These are phyloP conservation scores for Rhipidura dahli DNA, from an alignment of 2,113 vertebrate genomes.

Conservation along the genomic window DNA sequence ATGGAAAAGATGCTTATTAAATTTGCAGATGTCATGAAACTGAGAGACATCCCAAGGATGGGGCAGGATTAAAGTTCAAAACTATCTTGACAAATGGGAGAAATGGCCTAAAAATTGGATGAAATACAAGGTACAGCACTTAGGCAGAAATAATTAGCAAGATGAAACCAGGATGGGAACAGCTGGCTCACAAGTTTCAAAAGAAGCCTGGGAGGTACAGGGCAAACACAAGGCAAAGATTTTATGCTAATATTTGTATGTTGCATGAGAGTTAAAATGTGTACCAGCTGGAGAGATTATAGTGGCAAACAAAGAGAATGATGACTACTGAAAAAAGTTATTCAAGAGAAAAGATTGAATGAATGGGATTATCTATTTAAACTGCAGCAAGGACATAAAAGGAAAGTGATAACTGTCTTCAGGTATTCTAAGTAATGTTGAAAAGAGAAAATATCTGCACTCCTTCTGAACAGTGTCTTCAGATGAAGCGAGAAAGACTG, in stretches of 20 bases:
- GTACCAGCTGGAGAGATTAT: not conserved
- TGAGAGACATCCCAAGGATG: not conserved
- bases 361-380: not conserved
- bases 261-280: not conserved
- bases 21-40: conserved; percentile 15
- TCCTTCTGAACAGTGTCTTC: not conserved
- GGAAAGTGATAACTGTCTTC: not conserved
- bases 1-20: conserved; percentile 12
- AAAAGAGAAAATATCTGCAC: not conserved
- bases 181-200: not conserved
- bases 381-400: not conserved
- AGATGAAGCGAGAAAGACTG: not conserved
- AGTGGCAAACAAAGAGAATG: not conserved
- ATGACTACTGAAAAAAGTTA: not conserved
- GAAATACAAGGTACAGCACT: not conserved
- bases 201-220: not conserved
- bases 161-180: not conserved
- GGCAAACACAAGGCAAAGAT: not conserved
- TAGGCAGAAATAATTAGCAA: not conserved
- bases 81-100: conserved; percentile 1
- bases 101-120: conserved; percentile 22
- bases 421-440: not conserved
- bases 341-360: not conserved
- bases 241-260: not conserved
- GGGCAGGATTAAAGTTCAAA: not conserved